Evolutionary conservation across 2,888 invertebrate genomes (phyloP), one percentile per base, ranked within the genome.

Genomic region (Drosophila merina): DNA sequence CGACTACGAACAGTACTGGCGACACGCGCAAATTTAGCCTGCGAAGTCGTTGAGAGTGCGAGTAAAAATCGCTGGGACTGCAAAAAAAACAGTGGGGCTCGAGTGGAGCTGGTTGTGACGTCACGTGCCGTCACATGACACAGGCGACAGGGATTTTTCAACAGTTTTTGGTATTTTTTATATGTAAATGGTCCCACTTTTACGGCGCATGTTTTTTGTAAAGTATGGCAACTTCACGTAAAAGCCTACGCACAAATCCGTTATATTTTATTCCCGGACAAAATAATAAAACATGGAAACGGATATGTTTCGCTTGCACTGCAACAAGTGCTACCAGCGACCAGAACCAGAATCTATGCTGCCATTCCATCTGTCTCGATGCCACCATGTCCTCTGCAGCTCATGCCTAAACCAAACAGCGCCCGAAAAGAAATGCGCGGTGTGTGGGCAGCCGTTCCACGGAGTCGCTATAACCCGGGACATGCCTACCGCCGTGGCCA

Each of bases 111-210:
- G 72, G 71, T 73, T 82, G 86, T 84, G 84, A 84, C 84, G 84
- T 84, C 84, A 84, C 84, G 75, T 88, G 88, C 86, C 86, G 57
- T 85, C 84, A 85, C 84, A 85, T 85, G 84, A 85, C 20, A 44
- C 30, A 42, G 52, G 52, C 44, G 57, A n/a, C 45, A 33, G 52
- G 40, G 20, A 42, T 20, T 42, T 36, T 36, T 36, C 36, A n/a
- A 8, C 3, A 42, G 9, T 7, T 42, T 42, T 14, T 30, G 74
- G 50, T 33, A 72, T 36, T 36, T 36, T 36, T n/a, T n/a, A 9
- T 6, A 6, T 36, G n/a, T n/a, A 36, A 5, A 36, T n/a, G 36
- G 36, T 36, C 36, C 5, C 6, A 6, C 36, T 36, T n/a, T 1
- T 5, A 36, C n/a, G n/a, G 0, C 4, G 6, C 6, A 36, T 5